phyloP scores from a whole-genome alignment of 2,888 invertebrate genomes.

The Auanema sp. region DNA sequence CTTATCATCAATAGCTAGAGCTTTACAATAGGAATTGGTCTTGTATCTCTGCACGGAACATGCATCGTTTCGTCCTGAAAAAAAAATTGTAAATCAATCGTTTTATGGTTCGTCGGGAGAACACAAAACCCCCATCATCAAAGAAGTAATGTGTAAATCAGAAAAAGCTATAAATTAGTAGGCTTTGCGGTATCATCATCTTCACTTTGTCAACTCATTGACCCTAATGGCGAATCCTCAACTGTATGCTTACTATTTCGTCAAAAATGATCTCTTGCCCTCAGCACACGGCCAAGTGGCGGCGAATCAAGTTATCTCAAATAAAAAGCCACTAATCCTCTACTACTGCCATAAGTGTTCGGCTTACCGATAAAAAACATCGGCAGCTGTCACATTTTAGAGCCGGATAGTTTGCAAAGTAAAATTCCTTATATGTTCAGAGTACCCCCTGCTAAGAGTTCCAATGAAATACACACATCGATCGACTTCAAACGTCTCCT shows the following conservation, averaged over 20 bases:
- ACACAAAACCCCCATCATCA: too few relatives aligned
- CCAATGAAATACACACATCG: too few relatives aligned
- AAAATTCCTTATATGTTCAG: too few relatives aligned
- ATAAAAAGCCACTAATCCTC: constrained; percentile 14
- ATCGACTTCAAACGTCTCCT: too few relatives aligned
- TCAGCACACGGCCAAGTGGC: constrained; percentile 16
- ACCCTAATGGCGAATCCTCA: constrained; percentile 17
- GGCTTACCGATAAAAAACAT: too few relatives aligned
- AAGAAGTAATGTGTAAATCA: too few relatives aligned
- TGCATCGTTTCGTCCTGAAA: constrained; percentile 46
- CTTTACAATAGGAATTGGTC: constrained; percentile 57
- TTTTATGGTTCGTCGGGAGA: too few relatives aligned
- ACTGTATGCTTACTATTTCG: constrained; percentile 1
- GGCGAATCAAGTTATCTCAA: constrained; percentile 24
- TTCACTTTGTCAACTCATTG: constrained; percentile 23
- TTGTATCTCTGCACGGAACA: constrained; percentile 46
- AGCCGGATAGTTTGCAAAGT: too few relatives aligned
- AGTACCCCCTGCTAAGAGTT: too few relatives aligned
- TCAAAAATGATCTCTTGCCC: constrained; percentile 7
- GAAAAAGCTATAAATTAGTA: too few relatives aligned
- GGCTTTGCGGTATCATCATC: too few relatives aligned
- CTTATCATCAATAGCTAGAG: constrained; percentile 56
- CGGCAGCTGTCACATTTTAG: too few relatives aligned
- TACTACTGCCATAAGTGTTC: constrained; percentile 4
- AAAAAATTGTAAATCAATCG: not conserved